phyloP scores from a whole-genome alignment of 1,140 invertebrate genomes.

The Neodiprion pinetum region DNA sequence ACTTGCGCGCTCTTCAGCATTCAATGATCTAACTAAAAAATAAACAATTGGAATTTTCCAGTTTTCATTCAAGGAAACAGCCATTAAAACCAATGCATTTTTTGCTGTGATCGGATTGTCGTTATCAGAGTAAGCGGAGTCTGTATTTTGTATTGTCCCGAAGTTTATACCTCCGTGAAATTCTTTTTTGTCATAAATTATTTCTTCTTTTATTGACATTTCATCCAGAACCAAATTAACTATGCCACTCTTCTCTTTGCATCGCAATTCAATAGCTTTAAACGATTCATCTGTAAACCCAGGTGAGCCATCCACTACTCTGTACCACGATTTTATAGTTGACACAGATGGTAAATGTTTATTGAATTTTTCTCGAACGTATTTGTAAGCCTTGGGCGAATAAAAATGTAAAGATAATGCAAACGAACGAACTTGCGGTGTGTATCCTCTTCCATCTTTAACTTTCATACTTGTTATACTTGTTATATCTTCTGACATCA shows the following conservation, averaged over 20 bases:
- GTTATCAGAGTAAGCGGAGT: constrained; percentile 22
- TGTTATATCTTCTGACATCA: too few species aligned
- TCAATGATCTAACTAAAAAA: constrained; percentile 35
- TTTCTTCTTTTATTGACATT: constrained; percentile 27
- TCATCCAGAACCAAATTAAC: constrained; percentile 29
- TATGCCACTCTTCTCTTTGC: constrained; percentile 10
- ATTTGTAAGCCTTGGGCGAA: constrained; percentile 40
- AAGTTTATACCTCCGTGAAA: constrained; percentile 25
- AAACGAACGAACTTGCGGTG: constrained; percentile 29
- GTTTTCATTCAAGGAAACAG: constrained; percentile 32
- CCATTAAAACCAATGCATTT: constrained; percentile 39
- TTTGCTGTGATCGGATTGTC: constrained; percentile 31
- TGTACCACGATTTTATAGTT: constrained; percentile 41
- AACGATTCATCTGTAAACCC: constrained; percentile 39
- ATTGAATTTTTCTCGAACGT: constrained; percentile 39
- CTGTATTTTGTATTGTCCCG: constrained; percentile 17
- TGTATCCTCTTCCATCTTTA: constrained; percentile 7
- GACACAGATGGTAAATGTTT: constrained; percentile 38
- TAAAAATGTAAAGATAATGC: constrained; percentile 41
- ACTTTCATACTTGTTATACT: too few species aligned
- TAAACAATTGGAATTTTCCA: constrained; percentile 44
- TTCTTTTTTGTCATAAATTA: constrained; percentile 26
- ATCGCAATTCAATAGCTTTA: constrained; percentile 26
- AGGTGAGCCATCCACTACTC: constrained; percentile 32
- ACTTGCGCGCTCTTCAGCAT: constrained; percentile 26